These are phyloP conservation scores for Dusona sp. DNA, from an alignment of 2,888 invertebrate genomes.

Conservation along the genomic window DNA sequence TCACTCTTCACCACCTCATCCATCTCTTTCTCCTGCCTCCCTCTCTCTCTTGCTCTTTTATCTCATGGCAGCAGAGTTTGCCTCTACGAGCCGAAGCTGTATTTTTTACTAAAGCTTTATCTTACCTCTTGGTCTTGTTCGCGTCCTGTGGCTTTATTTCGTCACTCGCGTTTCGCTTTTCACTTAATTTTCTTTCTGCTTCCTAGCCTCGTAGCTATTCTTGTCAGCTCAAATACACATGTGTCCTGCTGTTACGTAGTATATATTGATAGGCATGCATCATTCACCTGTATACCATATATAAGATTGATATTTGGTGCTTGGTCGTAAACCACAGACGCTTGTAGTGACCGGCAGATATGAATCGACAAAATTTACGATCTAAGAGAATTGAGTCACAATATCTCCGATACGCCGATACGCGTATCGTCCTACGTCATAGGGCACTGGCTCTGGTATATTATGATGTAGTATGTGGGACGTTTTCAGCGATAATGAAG, in stretches of 20 bases:
- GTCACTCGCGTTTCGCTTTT: slow-evolving; percentile 5
- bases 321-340: not conserved
- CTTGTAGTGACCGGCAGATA: not conserved
- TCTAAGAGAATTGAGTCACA: not conserved
- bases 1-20: slow-evolving; percentile 2
- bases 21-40: not conserved
- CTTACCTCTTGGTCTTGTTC: not conserved
- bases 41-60: not conserved
- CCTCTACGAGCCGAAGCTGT: not conserved
- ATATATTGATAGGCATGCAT: too few species aligned
- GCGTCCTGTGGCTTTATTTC: not conserved
- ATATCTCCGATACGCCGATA: not conserved
- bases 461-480: slow-evolving; percentile 45
- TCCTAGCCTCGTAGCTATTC: not conserved
- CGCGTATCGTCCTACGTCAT: not conserved
- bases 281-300: not conserved
- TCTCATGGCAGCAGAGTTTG: not conserved
- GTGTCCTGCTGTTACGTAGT: too few species aligned
- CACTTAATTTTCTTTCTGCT: not conserved
- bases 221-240: too few species aligned
- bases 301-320: not conserved
- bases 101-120: not conserved
- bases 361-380: not conserved
- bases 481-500: slow-evolving; percentile 76
- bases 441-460: not conserved